Percentiles rank a stretch among this genome's conserved stretches.
phyloP scores from a whole-genome alignment of 1,140 invertebrate genomes.

The Plodia interpunctella region DNA sequence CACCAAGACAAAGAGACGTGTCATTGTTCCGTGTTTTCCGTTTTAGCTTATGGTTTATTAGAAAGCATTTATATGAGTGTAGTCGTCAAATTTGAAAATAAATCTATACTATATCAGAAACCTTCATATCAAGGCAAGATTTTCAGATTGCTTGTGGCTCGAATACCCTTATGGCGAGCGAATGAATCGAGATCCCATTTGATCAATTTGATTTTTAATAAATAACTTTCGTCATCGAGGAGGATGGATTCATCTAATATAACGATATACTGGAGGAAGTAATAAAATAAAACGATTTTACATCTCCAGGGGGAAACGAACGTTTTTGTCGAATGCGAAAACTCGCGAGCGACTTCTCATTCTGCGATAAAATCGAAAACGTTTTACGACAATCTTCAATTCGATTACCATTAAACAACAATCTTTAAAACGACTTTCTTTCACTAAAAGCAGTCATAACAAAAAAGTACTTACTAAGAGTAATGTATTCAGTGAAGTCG shows the following conservation, averaged over 20 bases:
- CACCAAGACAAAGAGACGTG: too few species aligned
- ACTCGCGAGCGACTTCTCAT: constrained; percentile 73
- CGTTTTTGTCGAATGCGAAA: constrained; percentile 75
- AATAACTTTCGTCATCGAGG: constrained; percentile 43
- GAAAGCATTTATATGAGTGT: too few species aligned
- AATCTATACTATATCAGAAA: too few species aligned
- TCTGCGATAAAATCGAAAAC: constrained; percentile 73
- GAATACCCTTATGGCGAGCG: too few species aligned
- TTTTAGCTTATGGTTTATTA: too few species aligned
- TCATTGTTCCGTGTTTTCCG: too few species aligned
- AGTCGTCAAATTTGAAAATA: too few species aligned
- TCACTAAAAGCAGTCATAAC: constrained; percentile 6
- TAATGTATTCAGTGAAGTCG: not conserved
- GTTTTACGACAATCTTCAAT: constrained; percentile 74
- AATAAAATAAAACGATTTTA: constrained; percentile 77
- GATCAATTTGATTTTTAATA: constrained; percentile 29
- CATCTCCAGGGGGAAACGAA: constrained; percentile 72
- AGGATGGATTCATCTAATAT: constrained; percentile 55
- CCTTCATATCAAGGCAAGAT: too few species aligned
- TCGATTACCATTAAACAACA: constrained; percentile 74
- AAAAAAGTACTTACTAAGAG: not conserved
- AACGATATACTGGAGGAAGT: constrained; percentile 71
- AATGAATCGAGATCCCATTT: not conserved
- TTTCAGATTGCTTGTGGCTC: too few species aligned
- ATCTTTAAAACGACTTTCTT: constrained; percentile 51